phyloP scores from a whole-genome alignment of 2,113 vertebrate species.

The Serinus canaria region DNA sequence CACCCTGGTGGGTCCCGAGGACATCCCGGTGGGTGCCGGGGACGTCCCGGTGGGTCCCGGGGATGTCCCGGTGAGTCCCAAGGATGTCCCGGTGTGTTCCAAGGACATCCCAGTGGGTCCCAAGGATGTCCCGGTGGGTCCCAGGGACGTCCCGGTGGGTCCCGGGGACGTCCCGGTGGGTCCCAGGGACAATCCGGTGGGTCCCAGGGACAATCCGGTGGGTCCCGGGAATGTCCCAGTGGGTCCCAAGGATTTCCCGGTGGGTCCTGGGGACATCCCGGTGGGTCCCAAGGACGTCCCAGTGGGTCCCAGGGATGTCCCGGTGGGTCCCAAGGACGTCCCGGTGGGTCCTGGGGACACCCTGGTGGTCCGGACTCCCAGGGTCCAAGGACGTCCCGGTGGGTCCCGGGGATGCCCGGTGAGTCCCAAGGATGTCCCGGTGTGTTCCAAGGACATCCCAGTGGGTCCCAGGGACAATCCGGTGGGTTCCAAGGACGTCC shows the following conservation, averaged over 20 bases:
- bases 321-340: not conserved
- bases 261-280: not conserved
- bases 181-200: not conserved
- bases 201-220: not conserved
- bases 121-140: not conserved
- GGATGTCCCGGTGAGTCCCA: not conserved
- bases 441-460: not conserved
- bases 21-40: not conserved
- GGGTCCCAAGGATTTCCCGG: not conserved
- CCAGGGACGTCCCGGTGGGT: not conserved
- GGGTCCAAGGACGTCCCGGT: fast-evolving
- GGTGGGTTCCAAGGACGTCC: not conserved
- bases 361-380: not conserved
- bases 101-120: not conserved
- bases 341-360: not conserved
- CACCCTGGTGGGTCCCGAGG: too few relatives aligned
- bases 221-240: not conserved
- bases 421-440: fast-evolving
- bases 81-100: too few relatives aligned
- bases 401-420: not conserved
- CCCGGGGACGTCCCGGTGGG: not conserved
- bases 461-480: not conserved
- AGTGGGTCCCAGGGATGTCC: not conserved
- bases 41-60: not conserved
- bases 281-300: too few relatives aligned